Evolutionary conservation across 1,140 invertebrate genomes (phyloP), one percentile per base, ranked within the genome.

Genomic region (Lysiphlebus fabarum): DNA sequence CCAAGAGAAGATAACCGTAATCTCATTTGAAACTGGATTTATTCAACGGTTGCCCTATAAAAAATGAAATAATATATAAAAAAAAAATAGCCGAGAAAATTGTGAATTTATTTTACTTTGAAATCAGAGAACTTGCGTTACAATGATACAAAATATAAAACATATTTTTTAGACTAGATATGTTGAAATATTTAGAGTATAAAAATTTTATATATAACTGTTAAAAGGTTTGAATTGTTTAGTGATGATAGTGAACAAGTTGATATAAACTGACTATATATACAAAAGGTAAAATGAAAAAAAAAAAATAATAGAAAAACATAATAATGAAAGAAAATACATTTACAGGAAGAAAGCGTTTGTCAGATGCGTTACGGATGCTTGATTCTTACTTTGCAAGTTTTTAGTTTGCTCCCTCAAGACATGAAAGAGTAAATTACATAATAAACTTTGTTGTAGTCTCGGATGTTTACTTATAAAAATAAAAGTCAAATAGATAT

Each of bases 21-120:
- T 56, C 54, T 43, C 54, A 43, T 56, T 56, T 56, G 43, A 56
- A 43, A 56, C 54, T 56, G 54, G 54, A 56, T 56, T 56, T 56
- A 56, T 56, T 56, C 44, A 48, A 36, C 34, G 26, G 47, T 51
- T 10, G 5, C 8, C 49, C 4, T 37, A 14, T 51, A 36, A 37
- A 38, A 10, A 47, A 45, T n/a, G n/a, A n/a, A 47, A 36, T 7
- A 37, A 41, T 45, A n/a, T 7, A 14, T 17, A 48, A 12, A 2
- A 12, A 10, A 9, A 37, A 56, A 5, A 12, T 26, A 47, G 53
- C n/a, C 10, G 33, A 43, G 53, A 44, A 55, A 44, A 43, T 43
- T 9, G 53, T 14, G 17, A 42, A 55, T 55, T 55, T 43, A 43
- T 55, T 55, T 36, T 7, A 6, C 40, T 55, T 55, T 55, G 42